Evolutionary conservation across 2,113 vertebrate genomes (phyloP).

Genomic region (Pterocles orientalis): DNA sequence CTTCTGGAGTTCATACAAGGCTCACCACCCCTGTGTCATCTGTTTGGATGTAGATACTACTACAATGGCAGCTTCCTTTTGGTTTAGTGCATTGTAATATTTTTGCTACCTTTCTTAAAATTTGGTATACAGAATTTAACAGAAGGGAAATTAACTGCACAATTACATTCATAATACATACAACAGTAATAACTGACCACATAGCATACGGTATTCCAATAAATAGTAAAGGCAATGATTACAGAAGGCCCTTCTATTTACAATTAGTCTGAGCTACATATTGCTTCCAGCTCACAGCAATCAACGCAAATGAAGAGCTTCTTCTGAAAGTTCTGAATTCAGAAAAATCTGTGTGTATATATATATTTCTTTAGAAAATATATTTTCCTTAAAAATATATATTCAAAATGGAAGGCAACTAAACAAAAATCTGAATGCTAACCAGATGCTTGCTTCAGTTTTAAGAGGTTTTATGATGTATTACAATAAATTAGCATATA

Average conservation of each 20-base stretch:
- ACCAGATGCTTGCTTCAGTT: not conserved
- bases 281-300: not conserved
- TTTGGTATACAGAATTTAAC: not conserved
- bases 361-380: not conserved
- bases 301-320: not conserved
- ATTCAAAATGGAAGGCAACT: not conserved
- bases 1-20: not conserved
- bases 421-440: not conserved
- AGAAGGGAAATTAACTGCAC: not conserved
- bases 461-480: not conserved
- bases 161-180: not conserved
- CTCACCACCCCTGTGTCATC: not conserved
- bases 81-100: not conserved
- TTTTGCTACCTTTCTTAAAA: not conserved
- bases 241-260: not conserved
- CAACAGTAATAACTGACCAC: not conserved
- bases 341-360: not conserved
- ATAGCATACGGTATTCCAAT: not conserved
- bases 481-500: not conserved
- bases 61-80: not conserved
- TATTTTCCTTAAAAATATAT: no score
- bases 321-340: not conserved
- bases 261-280: not conserved
- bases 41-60: accelerated
- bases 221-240: not conserved